Percentiles rank a stretch among this genome's conserved stretches.
Conservation (phyloP, 2,797 vertebrate species). For the Mormyrus proboscirostris region DNA sequence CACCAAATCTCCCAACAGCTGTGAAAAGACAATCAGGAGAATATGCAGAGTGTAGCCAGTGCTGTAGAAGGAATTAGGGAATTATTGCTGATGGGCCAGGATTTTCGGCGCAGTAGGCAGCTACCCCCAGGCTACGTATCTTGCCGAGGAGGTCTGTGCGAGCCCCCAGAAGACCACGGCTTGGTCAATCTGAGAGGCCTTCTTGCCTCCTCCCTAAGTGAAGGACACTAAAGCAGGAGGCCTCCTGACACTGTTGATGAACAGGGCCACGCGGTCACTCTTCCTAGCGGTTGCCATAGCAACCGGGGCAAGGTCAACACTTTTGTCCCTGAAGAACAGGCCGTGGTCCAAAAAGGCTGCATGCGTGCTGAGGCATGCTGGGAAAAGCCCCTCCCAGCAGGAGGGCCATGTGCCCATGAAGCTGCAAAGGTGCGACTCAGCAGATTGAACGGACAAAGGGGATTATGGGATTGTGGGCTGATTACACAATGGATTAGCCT, state of each 20-base stretch:
- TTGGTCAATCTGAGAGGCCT: background rate
- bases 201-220: background rate
- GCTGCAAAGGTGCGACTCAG: background rate
- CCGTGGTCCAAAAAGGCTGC: background rate
- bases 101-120: background rate
- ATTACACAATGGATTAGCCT: background rate
- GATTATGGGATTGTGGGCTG: conserved; percentile 13
- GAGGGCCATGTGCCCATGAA: background rate
- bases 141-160: background rate
- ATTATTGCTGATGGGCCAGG: background rate
- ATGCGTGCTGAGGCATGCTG: background rate
- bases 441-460: background rate
- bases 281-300: background rate
- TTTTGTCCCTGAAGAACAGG: background rate
- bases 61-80: background rate
- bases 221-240: background rate
- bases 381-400: background rate
- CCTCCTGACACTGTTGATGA: background rate
- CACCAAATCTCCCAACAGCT: background rate
- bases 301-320: background rate
- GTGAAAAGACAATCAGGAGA: background rate
- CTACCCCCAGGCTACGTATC: background rate
- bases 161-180: background rate
- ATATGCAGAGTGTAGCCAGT: background rate
- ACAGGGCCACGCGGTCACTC: background rate